These are phyloP conservation scores for Colossoma macropomum DNA, from an alignment of 2,113 vertebrate species.

Conservation along the genomic window DNA sequence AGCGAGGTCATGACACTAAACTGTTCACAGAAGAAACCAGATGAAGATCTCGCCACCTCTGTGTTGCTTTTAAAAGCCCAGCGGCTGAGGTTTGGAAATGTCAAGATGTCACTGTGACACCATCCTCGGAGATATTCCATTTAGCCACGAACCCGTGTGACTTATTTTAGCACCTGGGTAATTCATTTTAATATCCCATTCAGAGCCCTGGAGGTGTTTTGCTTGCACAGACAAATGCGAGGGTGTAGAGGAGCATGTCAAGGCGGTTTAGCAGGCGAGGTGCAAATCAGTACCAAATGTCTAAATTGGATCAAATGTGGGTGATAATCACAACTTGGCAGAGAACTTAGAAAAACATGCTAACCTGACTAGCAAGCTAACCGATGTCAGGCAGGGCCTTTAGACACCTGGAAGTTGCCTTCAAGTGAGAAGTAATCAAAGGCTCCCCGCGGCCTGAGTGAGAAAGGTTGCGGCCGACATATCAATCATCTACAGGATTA, in stretches of 20 bases:
- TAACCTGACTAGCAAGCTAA: neutral
- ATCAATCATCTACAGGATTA: neutral
- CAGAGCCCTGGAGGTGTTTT: slow-evolving; percentile 24
- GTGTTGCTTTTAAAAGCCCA: neutral
- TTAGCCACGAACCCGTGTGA: neutral
- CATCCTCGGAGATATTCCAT: slow-evolving; percentile 41
- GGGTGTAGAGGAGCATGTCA: slow-evolving; percentile 50
- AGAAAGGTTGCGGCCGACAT: neutral
- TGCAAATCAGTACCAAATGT: slow-evolving; percentile 6
- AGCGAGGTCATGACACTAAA: neutral
- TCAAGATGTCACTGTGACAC: slow-evolving; percentile 52
- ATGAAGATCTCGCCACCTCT: neutral
- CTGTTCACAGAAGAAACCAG: slow-evolving; percentile 7
- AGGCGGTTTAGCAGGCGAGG: slow-evolving; percentile 7
- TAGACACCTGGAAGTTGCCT: neutral
- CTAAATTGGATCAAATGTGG: neutral
- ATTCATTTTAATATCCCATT: slow-evolving; percentile 18
- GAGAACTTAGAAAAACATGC: neutral
- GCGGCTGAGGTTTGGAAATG: slow-evolving; percentile 51
- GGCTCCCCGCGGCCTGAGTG: neutral
- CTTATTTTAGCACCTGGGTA: slow-evolving; percentile 42
- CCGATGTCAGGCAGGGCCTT: slow-evolving; percentile 1
- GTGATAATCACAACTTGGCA: neutral
- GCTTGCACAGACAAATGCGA: slow-evolving; percentile 19
- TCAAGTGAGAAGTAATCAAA: neutral